These are phyloP conservation scores for Tyrannus savana DNA, from an alignment of 2,113 vertebrate species.

Conservation along the genomic window DNA sequence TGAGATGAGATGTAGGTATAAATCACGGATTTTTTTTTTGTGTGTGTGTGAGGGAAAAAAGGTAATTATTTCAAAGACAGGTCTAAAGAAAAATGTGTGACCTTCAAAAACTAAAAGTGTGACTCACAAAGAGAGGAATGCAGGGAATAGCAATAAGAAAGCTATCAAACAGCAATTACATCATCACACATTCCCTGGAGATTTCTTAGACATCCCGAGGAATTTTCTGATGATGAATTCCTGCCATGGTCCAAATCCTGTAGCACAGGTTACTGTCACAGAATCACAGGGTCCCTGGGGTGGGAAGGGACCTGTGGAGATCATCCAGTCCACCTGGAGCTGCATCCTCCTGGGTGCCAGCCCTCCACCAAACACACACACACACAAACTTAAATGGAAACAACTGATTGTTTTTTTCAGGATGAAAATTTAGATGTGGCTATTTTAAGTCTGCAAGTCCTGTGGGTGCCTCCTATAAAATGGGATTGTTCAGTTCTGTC, in stretches of 20 bases:
- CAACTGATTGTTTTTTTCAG: not conserved
- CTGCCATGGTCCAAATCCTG: not conserved
- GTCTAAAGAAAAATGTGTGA: not conserved
- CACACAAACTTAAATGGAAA: not conserved
- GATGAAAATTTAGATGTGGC: not conserved
- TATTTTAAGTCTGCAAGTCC: not conserved
- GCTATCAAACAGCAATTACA: not conserved
- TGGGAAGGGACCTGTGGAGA: not conserved
- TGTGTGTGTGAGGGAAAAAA: not conserved
- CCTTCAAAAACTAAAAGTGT: not conserved
- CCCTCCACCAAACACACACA: not conserved
- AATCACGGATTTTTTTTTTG: not conserved
- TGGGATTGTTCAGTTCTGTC: not conserved
- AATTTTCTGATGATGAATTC: not conserved
- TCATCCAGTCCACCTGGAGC: not conserved
- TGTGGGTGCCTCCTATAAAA: not conserved
- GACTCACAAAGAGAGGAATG: not conserved
- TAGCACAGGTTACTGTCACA: not conserved
- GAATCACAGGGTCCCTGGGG: not conserved
- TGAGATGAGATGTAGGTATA: not conserved
- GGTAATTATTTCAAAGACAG: not conserved
- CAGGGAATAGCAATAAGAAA: not conserved
- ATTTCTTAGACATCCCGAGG: not conserved
- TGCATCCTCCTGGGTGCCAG: not conserved
- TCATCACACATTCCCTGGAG: not conserved